A percentile compares a stretch with the other conserved stretches of the same genome.
These are phyloP conservation scores for Cavia aperea DNA, from an alignment of 2,113 vertebrate genomes.

Conservation along the genomic window DNA sequence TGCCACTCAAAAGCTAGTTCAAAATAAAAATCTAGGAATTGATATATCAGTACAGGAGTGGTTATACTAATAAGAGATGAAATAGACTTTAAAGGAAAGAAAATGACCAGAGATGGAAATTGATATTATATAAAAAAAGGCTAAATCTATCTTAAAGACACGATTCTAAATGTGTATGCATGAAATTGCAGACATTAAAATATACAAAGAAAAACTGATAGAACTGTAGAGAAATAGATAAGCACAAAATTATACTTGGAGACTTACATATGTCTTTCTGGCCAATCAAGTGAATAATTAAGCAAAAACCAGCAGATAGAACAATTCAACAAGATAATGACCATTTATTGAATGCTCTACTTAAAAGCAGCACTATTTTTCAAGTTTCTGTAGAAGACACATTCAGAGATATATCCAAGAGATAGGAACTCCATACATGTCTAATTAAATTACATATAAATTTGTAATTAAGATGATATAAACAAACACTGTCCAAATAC, in stretches of 20 bases:
- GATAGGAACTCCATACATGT: background rate
- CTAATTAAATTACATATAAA: background rate
- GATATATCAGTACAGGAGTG: background rate
- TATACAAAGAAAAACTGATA: background rate
- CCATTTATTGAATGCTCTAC: background rate
- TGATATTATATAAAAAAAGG: background rate
- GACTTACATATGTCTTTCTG: background rate
- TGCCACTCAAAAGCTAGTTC: background rate
- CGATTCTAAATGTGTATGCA: background rate
- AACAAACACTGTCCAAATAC: background rate
- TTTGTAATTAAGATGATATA: background rate
- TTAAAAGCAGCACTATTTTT: background rate
- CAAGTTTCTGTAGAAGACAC: background rate
- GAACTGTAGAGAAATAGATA: background rate
- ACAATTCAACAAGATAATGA: background rate
- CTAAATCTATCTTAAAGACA: background rate
- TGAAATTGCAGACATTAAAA: background rate
- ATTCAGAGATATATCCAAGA: background rate
- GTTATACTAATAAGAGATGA: background rate
- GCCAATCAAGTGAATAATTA: background rate
- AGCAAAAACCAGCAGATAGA: background rate
- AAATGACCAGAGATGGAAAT: background rate
- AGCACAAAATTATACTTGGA: background rate
- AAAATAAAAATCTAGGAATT: background rate
- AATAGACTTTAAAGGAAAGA: background rate